Evolutionary conservation across 2,113 vertebrate species (phyloP).

Genomic region (Xenotilapia leptura): DNA sequence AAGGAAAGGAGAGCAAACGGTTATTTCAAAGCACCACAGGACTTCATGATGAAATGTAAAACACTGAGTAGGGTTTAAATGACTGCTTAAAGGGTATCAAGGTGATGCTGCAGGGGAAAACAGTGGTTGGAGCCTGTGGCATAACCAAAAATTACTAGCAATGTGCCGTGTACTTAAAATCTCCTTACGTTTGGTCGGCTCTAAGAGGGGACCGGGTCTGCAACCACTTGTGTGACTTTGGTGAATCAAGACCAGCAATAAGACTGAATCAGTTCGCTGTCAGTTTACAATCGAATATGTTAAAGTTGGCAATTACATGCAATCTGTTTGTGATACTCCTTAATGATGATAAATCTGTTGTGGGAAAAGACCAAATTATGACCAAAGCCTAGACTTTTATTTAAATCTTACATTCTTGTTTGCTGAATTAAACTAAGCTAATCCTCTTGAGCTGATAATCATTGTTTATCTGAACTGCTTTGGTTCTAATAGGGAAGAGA

Average conservation of each 20-base stretch:
- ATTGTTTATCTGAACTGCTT: not conserved
- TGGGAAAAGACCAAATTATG: not conserved
- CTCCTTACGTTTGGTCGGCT: not conserved
- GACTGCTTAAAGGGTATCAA: not conserved
- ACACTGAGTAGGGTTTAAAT: not conserved
- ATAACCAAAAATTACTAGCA: not conserved
- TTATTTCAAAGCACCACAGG: not conserved
- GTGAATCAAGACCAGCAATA: not conserved
- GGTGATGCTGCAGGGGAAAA: not conserved
- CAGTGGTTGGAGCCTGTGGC: not conserved
- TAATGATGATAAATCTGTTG: not conserved
- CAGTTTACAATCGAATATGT: not conserved
- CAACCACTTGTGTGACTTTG: not conserved
- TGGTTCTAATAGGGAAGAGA: not conserved
- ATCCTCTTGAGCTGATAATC: not conserved
- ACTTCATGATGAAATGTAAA: not conserved
- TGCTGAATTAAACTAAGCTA: not conserved
- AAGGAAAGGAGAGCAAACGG: not conserved
- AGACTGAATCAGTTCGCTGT: not conserved
- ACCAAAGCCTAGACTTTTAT: not conserved
- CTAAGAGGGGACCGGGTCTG: accelerated
- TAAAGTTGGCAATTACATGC: not conserved
- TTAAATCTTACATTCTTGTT: not conserved
- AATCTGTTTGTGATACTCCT: not conserved
- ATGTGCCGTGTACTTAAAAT: accelerated